Conservation (phyloP, 2,888 invertebrate genomes). For the Belgica antarctica region DNA sequence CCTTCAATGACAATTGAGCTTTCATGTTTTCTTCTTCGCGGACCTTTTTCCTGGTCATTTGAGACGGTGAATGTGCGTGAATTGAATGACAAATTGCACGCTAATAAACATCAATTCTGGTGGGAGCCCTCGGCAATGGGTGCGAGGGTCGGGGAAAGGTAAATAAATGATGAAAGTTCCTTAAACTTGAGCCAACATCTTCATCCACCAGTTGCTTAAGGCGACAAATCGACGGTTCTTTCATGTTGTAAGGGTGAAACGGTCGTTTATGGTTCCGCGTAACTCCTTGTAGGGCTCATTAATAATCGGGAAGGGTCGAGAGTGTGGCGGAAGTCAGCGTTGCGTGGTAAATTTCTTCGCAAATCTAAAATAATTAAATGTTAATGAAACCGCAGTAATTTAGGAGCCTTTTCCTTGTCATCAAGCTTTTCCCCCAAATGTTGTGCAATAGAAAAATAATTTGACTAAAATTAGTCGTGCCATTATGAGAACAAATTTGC, state of each 20-base stretch:
- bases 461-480: conserved; percentile 26
- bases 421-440: background rate
- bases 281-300: background rate
- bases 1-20: conserved; percentile 25
- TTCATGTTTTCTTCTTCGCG: background rate
- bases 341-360: background rate
- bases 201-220: conserved; percentile 1
- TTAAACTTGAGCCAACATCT: background rate
- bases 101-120: conserved; percentile 23
- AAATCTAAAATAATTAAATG: conserved; percentile 11
- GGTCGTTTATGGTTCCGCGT: background rate
- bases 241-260: background rate
- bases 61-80: background rate
- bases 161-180: background rate
- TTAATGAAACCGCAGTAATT: conserved; percentile 7
- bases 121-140: background rate
- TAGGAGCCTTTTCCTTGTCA: background rate
- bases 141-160: too few species aligned
- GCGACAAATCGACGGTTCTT: background rate
- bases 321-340: background rate
- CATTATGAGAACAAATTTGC: conserved; percentile 41
- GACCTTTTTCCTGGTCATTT: background rate
- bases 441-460: conserved; percentile 15
- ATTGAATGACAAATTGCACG: conserved; percentile 8
- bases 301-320: background rate